Base-by-base conservation (phyloP, 2,888 invertebrate species). In the Leptopilina myrica region DNA sequence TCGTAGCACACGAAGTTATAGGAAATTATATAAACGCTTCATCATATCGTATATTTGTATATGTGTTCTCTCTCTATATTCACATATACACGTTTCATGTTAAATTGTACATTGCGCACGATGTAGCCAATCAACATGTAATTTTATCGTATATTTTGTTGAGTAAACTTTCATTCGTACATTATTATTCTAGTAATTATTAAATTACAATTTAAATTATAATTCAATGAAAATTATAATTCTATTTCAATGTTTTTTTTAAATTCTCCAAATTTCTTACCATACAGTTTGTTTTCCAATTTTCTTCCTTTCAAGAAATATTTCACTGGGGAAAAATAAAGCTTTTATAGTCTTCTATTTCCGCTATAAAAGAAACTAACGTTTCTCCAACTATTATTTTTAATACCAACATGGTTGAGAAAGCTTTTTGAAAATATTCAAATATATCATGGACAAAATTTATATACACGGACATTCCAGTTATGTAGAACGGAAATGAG, bases 401-500 rank as follows among this genome's bases (percentile, higher is more conserved):
- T 62, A 49, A 43, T 49, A 49, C 62, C 15, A 7, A 20, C 62
- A 3, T 3, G 15, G 62, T 62, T 62, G 15, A 62, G 20, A 62
- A 62, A 20, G 62, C 62, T 62, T 62, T 43, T 62, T 62, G 62
- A 62, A 62, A 62, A 62, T 62, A 62, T 62, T 62, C 62, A 62
- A 62, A 62, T n/a, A 20, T 11, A 49, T 62, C 62, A n/a, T 62
- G 62, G 8, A 62, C 15, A 6, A 62, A 62, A 62, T 49, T 49
- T 49, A 49, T 67, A n/a, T 56, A 73, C 33, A 73, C 53, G 56
- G n/a, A 11, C 73, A 33, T 56, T 11, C 11, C 49, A 78, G 79
- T 85, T 87, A 85, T 84, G 85, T 86, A 81, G 85, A 83, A 78
- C 85, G 86, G 87, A 88, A 88, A 88, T 86, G 85, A 85, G 86